Evolutionary conservation across 2,797 vertebrate genomes (phyloP).

Genomic region (Argyrosomus regius): DNA sequence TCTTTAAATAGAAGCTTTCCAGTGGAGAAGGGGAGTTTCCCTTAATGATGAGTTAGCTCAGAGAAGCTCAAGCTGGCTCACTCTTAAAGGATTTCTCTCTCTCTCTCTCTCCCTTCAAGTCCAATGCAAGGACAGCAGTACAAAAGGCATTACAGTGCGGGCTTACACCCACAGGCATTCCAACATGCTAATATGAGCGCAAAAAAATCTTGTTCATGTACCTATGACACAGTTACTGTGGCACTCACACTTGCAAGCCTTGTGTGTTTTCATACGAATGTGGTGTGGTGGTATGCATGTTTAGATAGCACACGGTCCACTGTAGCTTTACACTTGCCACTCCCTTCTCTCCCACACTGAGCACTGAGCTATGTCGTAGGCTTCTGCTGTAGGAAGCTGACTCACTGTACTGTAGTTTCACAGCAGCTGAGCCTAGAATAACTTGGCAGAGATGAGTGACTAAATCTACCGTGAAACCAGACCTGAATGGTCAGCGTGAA

Average conservation of each 20-base stretch:
- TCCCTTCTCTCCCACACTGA: conserved; percentile 45
- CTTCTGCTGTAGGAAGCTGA: conserved; percentile 42
- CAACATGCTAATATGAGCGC: conserved; percentile 13
- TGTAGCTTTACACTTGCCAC: conserved; percentile 62
- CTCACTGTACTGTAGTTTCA: conserved; percentile 50
- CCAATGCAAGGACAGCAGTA: neutral
- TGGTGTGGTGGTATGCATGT: conserved; percentile 39
- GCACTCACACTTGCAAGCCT: neutral
- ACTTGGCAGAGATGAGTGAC: conserved; percentile 17
- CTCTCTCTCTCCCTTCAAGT: neutral
- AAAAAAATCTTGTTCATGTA: neutral
- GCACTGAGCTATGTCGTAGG: conserved; percentile 45
- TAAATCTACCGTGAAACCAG: conserved; percentile 27
- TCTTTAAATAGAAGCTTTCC: conserved; percentile 62
- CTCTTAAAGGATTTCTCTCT: neutral
- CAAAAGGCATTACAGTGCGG: conserved; percentile 1
- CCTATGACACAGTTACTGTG: neutral
- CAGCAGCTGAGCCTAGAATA: conserved; percentile 35
- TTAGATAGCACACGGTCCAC: neutral
- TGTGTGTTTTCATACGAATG: conserved; percentile 23
- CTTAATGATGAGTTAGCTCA: conserved; percentile 1
- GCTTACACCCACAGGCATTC: conserved; percentile 32
- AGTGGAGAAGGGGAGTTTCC: conserved; percentile 53
- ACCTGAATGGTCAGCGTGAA: neutral
- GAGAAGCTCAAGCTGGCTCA: conserved; percentile 16